Evolutionary conservation across 2,888 invertebrate genomes (phyloP), one percentile per base, ranked within the genome.

Genomic region (Andrena praecox): DNA sequence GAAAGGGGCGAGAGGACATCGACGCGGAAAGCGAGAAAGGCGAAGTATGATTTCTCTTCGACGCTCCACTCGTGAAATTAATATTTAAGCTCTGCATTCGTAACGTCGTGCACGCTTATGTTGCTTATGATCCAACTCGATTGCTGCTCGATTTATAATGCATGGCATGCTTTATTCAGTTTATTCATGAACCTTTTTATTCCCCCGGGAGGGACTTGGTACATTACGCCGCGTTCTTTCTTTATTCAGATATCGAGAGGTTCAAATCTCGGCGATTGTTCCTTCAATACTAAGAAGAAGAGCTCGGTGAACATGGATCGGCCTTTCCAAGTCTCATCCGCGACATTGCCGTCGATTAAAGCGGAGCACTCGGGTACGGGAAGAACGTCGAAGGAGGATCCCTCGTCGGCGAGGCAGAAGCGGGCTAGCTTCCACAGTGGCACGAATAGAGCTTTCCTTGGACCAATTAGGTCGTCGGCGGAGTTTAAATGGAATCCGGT

Each of bases 391-490:
- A 79, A 64, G 12, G 84, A 86, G 20, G 84, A 89, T 62, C 77
- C 84, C 27, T 80, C 82, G 16, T 83, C 81, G 4, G 91, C 91
- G 3, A 91, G 83, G 52, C 73, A 91, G 6, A 93, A 91, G 72
- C 90, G 93, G 2, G 92, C 93, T 2, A 89, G 87, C 33, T 94
- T 92, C 79, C 91, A 89, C 8, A 92, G 90, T 56, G 86, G 91
- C 0, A 82, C 81, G 0, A 93, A 93, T 82, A 87, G 89, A 31
- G 93, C 93, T 3, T 93, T 93, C 63, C 76, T 86, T 6, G 85
- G 85, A 5, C 90, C 91, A 0, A 84, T 91, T 12, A 79, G 84
- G 12, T 64, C 75, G 2, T 24, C 85, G 16, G 64, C 54, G 4
- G 79, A 68, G 42, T 48, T 50, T 10, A 82, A n/a, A 67, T 70